These are phyloP conservation scores for Sus cebifrons DNA, from an alignment of 2,797 vertebrate species.

Conservation along the genomic window DNA sequence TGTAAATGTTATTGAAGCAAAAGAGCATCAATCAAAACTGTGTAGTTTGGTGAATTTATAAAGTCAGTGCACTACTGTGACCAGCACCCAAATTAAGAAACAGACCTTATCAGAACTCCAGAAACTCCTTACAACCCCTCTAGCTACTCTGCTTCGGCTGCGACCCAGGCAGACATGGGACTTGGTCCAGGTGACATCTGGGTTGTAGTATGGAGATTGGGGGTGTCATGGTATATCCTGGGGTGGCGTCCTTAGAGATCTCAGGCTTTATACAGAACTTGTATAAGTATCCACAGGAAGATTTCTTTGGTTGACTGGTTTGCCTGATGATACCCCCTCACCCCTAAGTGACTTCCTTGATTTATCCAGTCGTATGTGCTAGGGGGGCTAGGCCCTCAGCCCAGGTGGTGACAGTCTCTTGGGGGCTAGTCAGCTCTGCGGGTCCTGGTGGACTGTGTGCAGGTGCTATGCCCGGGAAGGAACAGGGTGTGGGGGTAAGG, in stretches of 20 bases:
- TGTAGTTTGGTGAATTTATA: no score
- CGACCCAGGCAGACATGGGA: conserved; percentile 83
- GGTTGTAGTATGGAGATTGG: neutral
- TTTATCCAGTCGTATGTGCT: neutral
- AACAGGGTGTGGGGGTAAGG: neutral
- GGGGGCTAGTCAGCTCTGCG: neutral
- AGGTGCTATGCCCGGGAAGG: neutral
- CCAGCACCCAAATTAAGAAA: neutral
- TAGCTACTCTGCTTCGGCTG: neutral
- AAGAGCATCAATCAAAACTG: neutral
- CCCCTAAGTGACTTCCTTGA: neutral
- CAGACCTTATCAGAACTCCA: neutral
- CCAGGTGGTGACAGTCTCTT: neutral
- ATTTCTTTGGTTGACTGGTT: neutral
- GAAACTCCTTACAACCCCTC: neutral
- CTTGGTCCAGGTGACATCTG: neutral
- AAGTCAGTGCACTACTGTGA: neutral
- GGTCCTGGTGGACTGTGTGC: rapidly evolving
- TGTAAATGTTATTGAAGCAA: neutral
- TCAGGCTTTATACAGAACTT: no score
- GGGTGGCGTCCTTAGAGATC: neutral
- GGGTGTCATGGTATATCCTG: neutral
- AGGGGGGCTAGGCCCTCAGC: neutral
- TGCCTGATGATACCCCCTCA: neutral
- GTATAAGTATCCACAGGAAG: neutral